Evolutionary conservation across 2,888 invertebrate species (phyloP), one percentile per base, ranked within the genome.

Genomic region (Eudemis profundana): DNA sequence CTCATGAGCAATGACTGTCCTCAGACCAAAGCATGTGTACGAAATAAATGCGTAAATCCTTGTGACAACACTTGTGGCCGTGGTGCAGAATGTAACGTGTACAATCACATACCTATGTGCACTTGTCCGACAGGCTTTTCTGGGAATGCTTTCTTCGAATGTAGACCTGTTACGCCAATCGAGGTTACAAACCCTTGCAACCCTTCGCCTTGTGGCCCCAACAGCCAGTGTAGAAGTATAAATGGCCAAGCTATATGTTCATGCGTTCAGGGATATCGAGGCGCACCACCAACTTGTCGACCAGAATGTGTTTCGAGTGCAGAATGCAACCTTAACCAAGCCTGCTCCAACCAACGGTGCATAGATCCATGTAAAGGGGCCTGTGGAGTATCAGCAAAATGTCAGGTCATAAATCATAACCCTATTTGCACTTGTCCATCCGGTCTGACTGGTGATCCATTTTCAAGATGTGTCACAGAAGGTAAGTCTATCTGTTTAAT

Each of bases 1-100:
- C 93, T 96, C 29, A 84, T 95, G 33, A 96, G 95, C 75, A 90
- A 91, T 12, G 97, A 97, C 75, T 97, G 97, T 79, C 85, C 94
- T 5, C 92, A 94, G 71, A 92, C 95, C 75, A 94, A 93, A 78
- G 95, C 96, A 38, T 97, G 96, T 75, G 86, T 95, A 2, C 93
- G 93, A 81, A 95, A 94, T 77, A 96, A 96, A 87, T 97, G 97
- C 77, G 79, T 92, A 47, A 95, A 97, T 84, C 96, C 97, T 29
- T 97, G 97, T 76, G 89, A 94, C 8, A 95, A 95, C 72, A 95
- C 95, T 23, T 97, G 97, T 79, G 97, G 96, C 0, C 86, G 88
- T 68, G 94, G 94, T 74, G 96, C 97, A 3, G 82, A 94, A 50
- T 97, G 97, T 76, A 93, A 93, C 62, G 95, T 96, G 1, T 93